Conservation (phyloP, 2,797 vertebrate species). For the Protosalanx chinensis region DNA sequence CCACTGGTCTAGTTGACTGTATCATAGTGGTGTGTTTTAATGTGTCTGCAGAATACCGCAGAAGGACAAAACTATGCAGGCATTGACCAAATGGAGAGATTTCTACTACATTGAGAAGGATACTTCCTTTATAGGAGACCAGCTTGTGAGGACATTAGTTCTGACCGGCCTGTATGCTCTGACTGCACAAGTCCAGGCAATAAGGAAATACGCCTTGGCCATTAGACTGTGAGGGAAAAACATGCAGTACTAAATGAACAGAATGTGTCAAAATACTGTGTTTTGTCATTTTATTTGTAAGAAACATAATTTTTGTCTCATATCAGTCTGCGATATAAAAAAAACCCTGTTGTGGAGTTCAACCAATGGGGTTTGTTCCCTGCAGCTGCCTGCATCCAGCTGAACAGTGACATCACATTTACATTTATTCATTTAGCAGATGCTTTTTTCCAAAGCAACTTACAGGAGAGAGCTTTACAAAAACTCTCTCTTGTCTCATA, state of each 20-base stretch:
- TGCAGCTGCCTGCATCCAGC: background rate
- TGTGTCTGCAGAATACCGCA: background rate
- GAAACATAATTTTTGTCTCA: background rate
- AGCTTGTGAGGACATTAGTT: conserved; percentile 5
- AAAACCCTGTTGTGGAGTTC: background rate
- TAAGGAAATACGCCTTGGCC: conserved; percentile 12
- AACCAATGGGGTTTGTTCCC: background rate
- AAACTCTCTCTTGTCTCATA: no score
- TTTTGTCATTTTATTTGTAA: background rate
- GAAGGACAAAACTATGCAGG: background rate
- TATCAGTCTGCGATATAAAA: background rate
- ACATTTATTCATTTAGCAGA: no score
- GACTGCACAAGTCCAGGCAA: conserved; percentile 12
- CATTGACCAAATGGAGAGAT: background rate
- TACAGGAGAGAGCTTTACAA: no score
- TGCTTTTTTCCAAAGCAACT: no score
- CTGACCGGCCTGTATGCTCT: conserved; percentile 9
- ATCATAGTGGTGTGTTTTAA: background rate
- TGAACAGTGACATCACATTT: conserved; percentile 67
- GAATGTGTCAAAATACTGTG: background rate
- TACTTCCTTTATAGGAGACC: background rate
- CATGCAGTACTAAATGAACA: background rate
- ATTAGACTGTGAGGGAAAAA: conserved; percentile 4
- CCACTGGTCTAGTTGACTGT: background rate
- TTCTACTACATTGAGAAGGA: background rate